phyloP scores from a whole-genome alignment of 2,888 invertebrate genomes.

The Macaria notata region DNA sequence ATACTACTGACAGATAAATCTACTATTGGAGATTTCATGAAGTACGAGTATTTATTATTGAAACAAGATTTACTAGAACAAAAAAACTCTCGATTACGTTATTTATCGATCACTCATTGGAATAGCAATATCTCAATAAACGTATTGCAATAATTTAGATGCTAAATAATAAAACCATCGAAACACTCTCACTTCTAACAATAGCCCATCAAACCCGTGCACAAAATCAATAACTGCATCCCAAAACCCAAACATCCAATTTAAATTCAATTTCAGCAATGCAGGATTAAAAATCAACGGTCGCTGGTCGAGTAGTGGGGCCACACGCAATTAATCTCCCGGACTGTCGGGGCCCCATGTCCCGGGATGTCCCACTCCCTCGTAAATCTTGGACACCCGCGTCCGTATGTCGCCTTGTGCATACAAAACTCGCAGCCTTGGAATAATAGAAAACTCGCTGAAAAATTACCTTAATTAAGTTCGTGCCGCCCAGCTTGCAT shows the following conservation, averaged over 20 bases:
- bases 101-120: too few species aligned
- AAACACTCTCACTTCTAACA: too few species aligned
- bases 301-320: constrained; percentile 43
- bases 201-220: not conserved
- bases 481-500: constrained; percentile 29
- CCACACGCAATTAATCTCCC: constrained; percentile 65
- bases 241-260: constrained; percentile 36
- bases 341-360: constrained; percentile 36
- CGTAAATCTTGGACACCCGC: constrained; percentile 67
- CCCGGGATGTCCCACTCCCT: constrained; percentile 44
- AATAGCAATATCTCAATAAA: too few species aligned
- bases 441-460: constrained; percentile 52
- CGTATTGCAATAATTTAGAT: too few species aligned
- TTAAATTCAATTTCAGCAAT: constrained; percentile 48
- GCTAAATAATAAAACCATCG: too few species aligned
- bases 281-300: constrained; percentile 61
- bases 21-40: too few species aligned
- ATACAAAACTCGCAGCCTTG: constrained; percentile 50
- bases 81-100: too few species aligned
- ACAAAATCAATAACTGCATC: constrained; percentile 18
- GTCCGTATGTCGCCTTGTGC: constrained; percentile 56
- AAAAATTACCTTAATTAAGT: constrained; percentile 49
- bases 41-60: too few species aligned
- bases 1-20: too few species aligned
- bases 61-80: too few species aligned